Percentiles rank a stretch among this genome's conserved stretches.
Conservation (phyloP, 2,888 invertebrate genomes). For the Copidosoma aretas region DNA sequence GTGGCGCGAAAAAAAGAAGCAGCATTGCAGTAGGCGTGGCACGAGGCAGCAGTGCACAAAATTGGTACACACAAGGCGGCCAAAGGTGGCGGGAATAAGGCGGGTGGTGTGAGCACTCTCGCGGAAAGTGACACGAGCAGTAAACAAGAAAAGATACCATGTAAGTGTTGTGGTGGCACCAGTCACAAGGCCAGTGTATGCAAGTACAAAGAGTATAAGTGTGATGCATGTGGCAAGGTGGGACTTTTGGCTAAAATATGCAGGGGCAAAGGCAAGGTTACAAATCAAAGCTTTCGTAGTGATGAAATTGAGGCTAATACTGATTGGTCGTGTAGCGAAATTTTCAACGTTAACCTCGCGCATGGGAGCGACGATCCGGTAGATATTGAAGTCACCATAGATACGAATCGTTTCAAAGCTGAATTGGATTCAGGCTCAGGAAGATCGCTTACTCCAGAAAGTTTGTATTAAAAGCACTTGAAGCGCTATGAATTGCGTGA, state of each 20-base stretch:
- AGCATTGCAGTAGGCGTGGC: slow-evolving; percentile 25
- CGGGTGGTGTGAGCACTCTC: neutral
- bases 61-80: too few species aligned
- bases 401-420: too few species aligned
- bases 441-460: too few species aligned
- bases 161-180: neutral
- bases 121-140: neutral
- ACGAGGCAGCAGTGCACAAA: neutral
- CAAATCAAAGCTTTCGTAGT: too few species aligned
- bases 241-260: neutral
- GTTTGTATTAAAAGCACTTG: neutral
- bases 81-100: neutral
- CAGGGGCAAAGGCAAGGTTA: too few species aligned
- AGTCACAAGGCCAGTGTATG: neutral
- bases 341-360: too few species aligned
- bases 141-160: neutral
- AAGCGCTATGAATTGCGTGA: too few species aligned
- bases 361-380: too few species aligned
- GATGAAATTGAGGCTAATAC: too few species aligned
- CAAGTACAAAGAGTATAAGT: slow-evolving; percentile 15
- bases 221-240: neutral
- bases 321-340: too few species aligned
- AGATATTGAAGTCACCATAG: too few species aligned
- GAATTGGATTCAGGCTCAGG: too few species aligned
- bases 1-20: slow-evolving; percentile 40